A percentile compares a stretch with the other conserved stretches of the same genome.
Evolutionary conservation across 2,888 invertebrate genomes (phyloP).

Genomic region (Patella caerulea): DNA sequence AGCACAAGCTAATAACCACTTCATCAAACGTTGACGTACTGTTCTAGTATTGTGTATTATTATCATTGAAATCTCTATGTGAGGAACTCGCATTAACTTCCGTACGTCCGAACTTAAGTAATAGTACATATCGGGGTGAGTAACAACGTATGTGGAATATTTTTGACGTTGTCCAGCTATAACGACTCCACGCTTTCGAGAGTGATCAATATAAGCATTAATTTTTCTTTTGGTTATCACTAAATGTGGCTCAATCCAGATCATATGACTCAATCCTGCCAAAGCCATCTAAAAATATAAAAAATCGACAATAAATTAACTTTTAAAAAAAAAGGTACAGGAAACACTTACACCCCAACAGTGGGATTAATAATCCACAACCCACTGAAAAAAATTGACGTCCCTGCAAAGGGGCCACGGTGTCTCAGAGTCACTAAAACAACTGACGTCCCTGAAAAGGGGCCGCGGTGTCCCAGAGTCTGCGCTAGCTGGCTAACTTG

Average conservation of each 20-base stretch:
- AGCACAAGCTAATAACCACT: slow-evolving; percentile 66
- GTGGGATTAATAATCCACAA: too few species aligned
- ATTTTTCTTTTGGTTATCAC: slow-evolving; percentile 44
- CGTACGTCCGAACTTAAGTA: slow-evolving; percentile 61
- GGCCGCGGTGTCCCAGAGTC: too few species aligned
- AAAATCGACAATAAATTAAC: neutral
- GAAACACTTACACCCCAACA: too few species aligned
- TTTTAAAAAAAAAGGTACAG: too few species aligned
- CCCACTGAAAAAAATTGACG: too few species aligned
- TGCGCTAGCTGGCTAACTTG: too few species aligned
- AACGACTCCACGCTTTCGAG: slow-evolving; percentile 56
- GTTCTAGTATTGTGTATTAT: slow-evolving; percentile 65
- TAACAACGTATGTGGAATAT: slow-evolving; percentile 56
- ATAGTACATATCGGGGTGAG: slow-evolving; percentile 63
- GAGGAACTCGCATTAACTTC: slow-evolving; percentile 52
- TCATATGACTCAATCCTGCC: slow-evolving; percentile 62
- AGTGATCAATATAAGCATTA: slow-evolving; percentile 53
- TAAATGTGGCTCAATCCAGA: slow-evolving; percentile 63
- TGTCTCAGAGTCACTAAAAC: too few species aligned
- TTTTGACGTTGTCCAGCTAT: slow-evolving; percentile 48
- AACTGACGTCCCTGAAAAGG: too few species aligned
- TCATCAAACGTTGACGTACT: slow-evolving; percentile 56
- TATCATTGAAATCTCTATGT: slow-evolving; percentile 57
- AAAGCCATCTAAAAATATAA: slow-evolving; percentile 57
- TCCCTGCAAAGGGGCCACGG: too few species aligned